Evolutionary conservation across 2,797 vertebrate species (phyloP), one percentile per base, ranked within the genome.

Genomic region (Anas georgica): DNA sequence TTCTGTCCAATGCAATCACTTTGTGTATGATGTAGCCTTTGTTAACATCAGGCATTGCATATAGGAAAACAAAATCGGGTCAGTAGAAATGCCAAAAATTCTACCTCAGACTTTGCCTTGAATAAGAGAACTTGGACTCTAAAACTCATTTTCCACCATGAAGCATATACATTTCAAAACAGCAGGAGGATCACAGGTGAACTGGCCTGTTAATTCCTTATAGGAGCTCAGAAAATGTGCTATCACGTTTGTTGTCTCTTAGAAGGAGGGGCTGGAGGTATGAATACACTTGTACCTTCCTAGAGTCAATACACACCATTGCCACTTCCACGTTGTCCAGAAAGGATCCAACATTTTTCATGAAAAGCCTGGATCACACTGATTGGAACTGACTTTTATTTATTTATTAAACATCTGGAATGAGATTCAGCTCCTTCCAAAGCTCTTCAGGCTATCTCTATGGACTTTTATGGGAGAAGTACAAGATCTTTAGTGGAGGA

Each of bases 301-400:
- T 48, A 48, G 13, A 92, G 14, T 13, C 17, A 60, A 87, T 25
- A 17, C 6, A 29, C 29, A 31, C 5, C 6, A 20, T 26, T n/a
- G 8, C 14, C 12, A 43, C 8, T 85, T 41, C 54, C 20, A n/a
- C 0, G 0, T 1, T 66, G 12, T 14, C n/a, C 37, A 83, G 45
- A 83, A 45, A 13, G 4, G 16, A 81, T 78, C 13, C 56, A 67
- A 91, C 56, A 62, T 46, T 76, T 5, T 26, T 74, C 28, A 69
- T 25, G 48, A 35, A 76, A 87, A 66, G 66, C 12, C 6, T 56
- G 17, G 8, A 80, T 54, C 7, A 18, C 6, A 5, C 14, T 63
- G n/a, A 75, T 52, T 86, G 35, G 28, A 77, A 39, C 8, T 66
- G 10, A 2, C 5, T 20, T 50, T 31, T 25, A 7, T 76, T 82